Evolutionary conservation across 2,797 vertebrate species (phyloP).

Genomic region (Urophycis tenuis): DNA sequence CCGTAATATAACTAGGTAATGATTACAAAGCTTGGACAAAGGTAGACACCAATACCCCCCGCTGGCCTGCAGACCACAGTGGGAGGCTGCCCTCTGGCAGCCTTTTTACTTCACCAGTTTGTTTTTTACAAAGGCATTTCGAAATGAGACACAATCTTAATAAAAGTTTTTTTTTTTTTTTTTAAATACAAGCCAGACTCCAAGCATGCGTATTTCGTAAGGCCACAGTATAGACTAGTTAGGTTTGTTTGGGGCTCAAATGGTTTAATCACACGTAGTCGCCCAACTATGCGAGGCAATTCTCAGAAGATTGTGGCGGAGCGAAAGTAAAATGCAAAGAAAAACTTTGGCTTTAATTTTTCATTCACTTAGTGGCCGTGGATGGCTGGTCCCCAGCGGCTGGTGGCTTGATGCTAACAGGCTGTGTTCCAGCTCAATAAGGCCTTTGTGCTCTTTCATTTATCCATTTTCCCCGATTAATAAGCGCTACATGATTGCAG

Average conservation of each 20-base stretch:
- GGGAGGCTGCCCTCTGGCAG: constrained; percentile 38
- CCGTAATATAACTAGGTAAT: constrained; percentile 74
- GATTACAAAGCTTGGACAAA: constrained; percentile 75
- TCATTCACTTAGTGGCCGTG: constrained; percentile 25
- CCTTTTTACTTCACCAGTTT: constrained; percentile 6
- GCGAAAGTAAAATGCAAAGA: constrained; percentile 22
- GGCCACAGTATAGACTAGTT: neutral
- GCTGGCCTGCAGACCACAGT: constrained; percentile 58
- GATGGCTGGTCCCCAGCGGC: constrained; percentile 39
- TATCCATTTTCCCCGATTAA: constrained; percentile 63
- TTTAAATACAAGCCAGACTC: neutral
- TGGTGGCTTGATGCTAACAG: constrained; percentile 54
- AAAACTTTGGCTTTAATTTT: constrained; percentile 32
- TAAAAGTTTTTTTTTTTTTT: neutral
- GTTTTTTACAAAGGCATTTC: constrained; percentile 20
- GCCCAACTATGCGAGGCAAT: constrained; percentile 16
- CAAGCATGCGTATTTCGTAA: neutral
- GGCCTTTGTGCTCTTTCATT: constrained; percentile 64
- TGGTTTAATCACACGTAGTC: constrained; percentile 16
- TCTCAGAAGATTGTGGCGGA: constrained; percentile 19
- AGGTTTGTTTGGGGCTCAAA: constrained; percentile 17
- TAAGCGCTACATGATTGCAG: constrained; percentile 77
- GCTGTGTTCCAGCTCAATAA: constrained; percentile 50
- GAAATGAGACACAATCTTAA: constrained; percentile 25
- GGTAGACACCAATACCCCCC: constrained; percentile 67